Base-by-base conservation (phyloP, 2,113 vertebrate genomes). In the Microtus ochrogaster region DNA sequence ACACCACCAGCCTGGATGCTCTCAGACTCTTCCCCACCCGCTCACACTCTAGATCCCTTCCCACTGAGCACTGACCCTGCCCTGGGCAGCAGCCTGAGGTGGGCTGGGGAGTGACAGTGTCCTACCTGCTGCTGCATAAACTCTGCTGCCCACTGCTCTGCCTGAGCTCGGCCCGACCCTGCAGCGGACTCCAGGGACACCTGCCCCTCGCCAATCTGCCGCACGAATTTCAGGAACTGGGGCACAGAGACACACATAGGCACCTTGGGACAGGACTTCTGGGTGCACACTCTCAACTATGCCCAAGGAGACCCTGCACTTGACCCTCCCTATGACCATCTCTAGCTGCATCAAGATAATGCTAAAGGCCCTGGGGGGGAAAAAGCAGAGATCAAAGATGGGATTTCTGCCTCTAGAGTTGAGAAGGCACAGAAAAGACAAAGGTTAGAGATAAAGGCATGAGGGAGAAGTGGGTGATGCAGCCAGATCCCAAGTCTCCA, bases 191-290 rank as follows among this genome's bases (percentile, higher is more conserved):
- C 99, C 98, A 99, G 98, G 97, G 99, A 99, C 98, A 99, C 99
- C 99, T 98, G 99, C 97, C 99, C 99, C 99, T 99, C 99, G 98
- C 99, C 99, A 99, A 99, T 99, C 99, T 99, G 99, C 99, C 99
- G 99, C 98, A 99, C 99, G 99, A 99, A 99, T 98, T 99, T 99
- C 99, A 99, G 99, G 99, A 99, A 99, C 99, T 99, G 99, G 98
- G 98, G 98, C 98, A 99, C 98, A 98, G 98, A 99, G 98, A 99
- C 97, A 99, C 94, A 98, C 97, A 97, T 36, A 76, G 98, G 97
- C 98, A 97, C 96, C 98, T 93, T 95, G 98, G 98, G 92, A 98
- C 91, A 97, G 65, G 95, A 88, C 97, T 89, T 96, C 70, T 95
- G 90, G 74, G 94, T 70, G 93, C 94, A 77, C 58, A 72, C 94